Conservation (phyloP, 2,113 vertebrate genomes). For the Holacanthus passer region DNA sequence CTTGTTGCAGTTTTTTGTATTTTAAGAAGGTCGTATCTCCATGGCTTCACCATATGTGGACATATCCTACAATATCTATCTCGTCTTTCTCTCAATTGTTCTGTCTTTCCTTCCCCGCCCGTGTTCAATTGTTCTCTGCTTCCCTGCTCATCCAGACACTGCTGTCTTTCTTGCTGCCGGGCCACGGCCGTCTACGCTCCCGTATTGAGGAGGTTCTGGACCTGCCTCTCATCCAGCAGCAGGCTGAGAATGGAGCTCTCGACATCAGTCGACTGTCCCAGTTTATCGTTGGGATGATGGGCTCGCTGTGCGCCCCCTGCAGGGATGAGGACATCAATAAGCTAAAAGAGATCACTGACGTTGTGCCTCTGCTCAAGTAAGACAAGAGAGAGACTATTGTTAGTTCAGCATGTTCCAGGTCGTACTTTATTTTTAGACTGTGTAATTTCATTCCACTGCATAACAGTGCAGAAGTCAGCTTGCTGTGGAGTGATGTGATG, state of each 20-base stretch:
- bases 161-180: slow-evolving; percentile 92
- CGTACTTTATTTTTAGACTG: slow-evolving; percentile 28
- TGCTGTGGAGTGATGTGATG: not conserved
- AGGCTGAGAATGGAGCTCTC: slow-evolving; percentile 94
- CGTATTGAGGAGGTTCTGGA: slow-evolving; percentile 94
- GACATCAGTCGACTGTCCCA: slow-evolving; percentile 91
- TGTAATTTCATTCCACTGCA: slow-evolving; percentile 12
- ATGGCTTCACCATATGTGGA: not conserved
- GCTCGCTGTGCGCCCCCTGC: slow-evolving; percentile 93
- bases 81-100: not conserved
- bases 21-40: not conserved
- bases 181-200: slow-evolving; percentile 89
- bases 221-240: slow-evolving; percentile 93
- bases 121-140: not conserved
- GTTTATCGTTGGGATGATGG: slow-evolving; percentile 95
- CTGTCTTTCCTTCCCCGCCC: not conserved
- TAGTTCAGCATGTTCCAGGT: not conserved
- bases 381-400: not conserved
- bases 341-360: slow-evolving; percentile 90
- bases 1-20: slow-evolving; percentile 3
- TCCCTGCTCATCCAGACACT: slow-evolving; percentile 85
- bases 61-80: not conserved
- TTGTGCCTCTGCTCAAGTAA: slow-evolving; percentile 94
- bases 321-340: slow-evolving; percentile 92
- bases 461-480: not conserved